These are phyloP conservation scores for Leptosomus discolor DNA, from an alignment of 2,113 vertebrate genomes.

Conservation along the genomic window DNA sequence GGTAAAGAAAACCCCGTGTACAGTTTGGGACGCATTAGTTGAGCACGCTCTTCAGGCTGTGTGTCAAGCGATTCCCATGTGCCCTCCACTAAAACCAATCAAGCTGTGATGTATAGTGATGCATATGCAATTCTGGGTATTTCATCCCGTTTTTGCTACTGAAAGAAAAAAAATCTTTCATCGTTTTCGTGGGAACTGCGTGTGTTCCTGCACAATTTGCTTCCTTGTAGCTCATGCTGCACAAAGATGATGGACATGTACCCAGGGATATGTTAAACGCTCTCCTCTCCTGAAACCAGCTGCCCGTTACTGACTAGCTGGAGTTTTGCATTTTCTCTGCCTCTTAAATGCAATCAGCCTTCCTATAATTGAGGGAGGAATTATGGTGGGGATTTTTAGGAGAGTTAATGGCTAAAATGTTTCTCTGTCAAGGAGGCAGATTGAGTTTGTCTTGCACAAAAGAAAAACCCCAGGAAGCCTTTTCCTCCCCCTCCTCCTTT, in stretches of 20 bases:
- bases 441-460: background rate
- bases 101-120: background rate
- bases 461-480: background rate
- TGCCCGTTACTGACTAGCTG: background rate
- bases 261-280: background rate
- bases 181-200: background rate
- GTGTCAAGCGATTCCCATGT: background rate
- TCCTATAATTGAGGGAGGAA: background rate
- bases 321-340: background rate
- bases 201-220: background rate
- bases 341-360: background rate
- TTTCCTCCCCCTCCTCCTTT: fast-evolving
- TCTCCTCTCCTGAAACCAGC: background rate
- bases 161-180: background rate
- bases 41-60: background rate
- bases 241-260: fast-evolving
- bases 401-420: background rate
- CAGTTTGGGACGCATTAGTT: background rate
- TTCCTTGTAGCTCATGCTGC: background rate
- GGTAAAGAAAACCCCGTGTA: background rate
- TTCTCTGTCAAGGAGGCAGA: background rate
- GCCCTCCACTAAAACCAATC: background rate
- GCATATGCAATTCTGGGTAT: background rate
- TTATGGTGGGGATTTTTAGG: background rate
- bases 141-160: background rate